These are phyloP conservation scores for Thalassarche chlororhynchos DNA, from an alignment of 2,113 vertebrate species.

Conservation along the genomic window DNA sequence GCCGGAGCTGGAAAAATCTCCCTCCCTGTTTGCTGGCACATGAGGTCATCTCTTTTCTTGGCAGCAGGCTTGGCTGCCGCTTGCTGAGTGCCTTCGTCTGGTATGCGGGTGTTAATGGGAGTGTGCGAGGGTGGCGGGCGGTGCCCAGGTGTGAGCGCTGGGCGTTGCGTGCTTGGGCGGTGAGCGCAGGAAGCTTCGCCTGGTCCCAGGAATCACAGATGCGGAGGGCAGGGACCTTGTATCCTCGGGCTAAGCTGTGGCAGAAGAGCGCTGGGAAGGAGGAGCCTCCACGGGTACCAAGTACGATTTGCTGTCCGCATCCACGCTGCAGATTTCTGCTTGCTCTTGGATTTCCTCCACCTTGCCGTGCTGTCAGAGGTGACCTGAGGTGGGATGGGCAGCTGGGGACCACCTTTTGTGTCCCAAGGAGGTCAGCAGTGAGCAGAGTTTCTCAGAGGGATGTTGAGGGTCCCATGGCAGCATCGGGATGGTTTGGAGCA, in stretches of 20 bases:
- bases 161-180: background rate
- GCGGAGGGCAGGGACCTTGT: background rate
- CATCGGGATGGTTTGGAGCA: background rate
- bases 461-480: background rate
- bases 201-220: background rate
- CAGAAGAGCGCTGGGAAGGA: background rate
- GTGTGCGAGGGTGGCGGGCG: background rate
- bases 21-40: background rate
- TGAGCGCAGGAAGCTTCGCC: background rate
- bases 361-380: background rate
- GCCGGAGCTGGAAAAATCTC: background rate
- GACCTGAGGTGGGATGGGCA: background rate
- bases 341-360: background rate
- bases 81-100: background rate
- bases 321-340: background rate
- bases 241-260: background rate
- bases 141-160: background rate
- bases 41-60: background rate
- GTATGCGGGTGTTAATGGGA: background rate
- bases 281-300: accelerated
- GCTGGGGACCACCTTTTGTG: background rate
- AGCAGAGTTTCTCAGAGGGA: background rate
- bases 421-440: background rate
- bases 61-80: background rate
- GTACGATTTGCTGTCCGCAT: background rate